Conservation (phyloP, 2,113 vertebrate species). For the Bungarus multicinctus region DNA sequence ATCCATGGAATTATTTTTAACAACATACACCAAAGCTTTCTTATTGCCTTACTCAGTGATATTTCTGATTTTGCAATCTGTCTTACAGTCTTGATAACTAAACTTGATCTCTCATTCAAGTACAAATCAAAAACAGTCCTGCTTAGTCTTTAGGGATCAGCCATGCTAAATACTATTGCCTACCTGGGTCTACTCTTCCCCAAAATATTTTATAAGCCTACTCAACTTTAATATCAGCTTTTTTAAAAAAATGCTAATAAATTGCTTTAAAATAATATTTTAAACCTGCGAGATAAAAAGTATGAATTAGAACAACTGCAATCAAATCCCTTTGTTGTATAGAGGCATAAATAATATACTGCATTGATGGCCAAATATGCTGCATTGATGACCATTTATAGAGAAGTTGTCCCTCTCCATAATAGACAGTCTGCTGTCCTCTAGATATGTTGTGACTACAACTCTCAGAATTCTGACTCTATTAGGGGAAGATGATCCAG, state of each 20-base stretch:
- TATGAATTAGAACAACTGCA: slow-evolving; percentile 1
- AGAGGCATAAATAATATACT: background rate
- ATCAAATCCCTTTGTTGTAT: background rate
- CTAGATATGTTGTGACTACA: background rate
- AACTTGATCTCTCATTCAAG: background rate
- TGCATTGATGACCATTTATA: background rate
- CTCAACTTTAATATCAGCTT: background rate
- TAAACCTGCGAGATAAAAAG: background rate
- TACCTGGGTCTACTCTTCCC: background rate
- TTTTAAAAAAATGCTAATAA: background rate
- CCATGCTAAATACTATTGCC: background rate
- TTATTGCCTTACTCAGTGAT: background rate
- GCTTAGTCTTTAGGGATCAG: background rate
- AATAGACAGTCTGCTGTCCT: background rate
- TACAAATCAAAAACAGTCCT: background rate
- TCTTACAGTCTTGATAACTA: background rate
- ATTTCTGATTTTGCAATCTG: background rate
- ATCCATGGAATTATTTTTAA: background rate
- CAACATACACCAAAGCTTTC: background rate
- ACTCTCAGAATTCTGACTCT: background rate
- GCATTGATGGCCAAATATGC: background rate
- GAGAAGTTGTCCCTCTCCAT: background rate
- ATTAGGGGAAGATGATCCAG: background rate
- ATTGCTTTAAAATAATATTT: background rate
- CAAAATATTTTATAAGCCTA: background rate